These are phyloP conservation scores for Trematomus loennbergii DNA, from an alignment of 2,113 vertebrate genomes.

Conservation along the genomic window DNA sequence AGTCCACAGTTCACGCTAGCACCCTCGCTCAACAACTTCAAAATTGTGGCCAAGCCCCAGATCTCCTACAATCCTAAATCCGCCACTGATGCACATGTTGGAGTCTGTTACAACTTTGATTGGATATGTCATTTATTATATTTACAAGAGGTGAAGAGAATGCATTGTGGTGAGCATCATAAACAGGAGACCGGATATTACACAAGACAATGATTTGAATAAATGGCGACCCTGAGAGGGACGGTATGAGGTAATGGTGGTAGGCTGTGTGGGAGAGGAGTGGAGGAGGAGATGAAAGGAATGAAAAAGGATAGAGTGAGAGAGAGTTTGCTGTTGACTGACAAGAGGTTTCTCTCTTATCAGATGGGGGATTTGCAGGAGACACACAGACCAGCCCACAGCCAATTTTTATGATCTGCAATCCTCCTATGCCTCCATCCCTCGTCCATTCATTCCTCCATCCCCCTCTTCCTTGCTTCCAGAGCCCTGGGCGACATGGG, in stretches of 20 bases:
- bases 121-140: slow-evolving; percentile 1
- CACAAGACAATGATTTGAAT: slow-evolving; percentile 36
- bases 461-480: slow-evolving; percentile 56
- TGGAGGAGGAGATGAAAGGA: slow-evolving; percentile 61
- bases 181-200: slow-evolving; percentile 27
- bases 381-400: slow-evolving; percentile 61
- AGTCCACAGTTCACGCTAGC: too few species aligned
- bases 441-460: slow-evolving; percentile 44
- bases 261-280: slow-evolving; percentile 52
- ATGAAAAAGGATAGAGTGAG: slow-evolving; percentile 51
- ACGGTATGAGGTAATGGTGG: slow-evolving; percentile 63
- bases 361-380: slow-evolving; percentile 69
- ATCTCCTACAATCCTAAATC: too few species aligned
- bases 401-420: slow-evolving; percentile 71
- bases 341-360: slow-evolving; percentile 66
- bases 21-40: too few species aligned
- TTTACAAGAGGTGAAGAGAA: neutral
- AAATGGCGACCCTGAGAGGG: slow-evolving; percentile 40
- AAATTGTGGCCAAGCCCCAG: too few species aligned
- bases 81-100: neutral
- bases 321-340: slow-evolving; percentile 65
- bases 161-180: slow-evolving; percentile 1
- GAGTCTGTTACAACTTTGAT: neutral
- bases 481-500: slow-evolving; percentile 58
- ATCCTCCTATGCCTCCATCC: slow-evolving; percentile 57